Percentiles rank a stretch among this genome's conserved stretches.
These are phyloP conservation scores for Esox lucius DNA, from an alignment of 2,797 vertebrate species.

Conservation along the genomic window DNA sequence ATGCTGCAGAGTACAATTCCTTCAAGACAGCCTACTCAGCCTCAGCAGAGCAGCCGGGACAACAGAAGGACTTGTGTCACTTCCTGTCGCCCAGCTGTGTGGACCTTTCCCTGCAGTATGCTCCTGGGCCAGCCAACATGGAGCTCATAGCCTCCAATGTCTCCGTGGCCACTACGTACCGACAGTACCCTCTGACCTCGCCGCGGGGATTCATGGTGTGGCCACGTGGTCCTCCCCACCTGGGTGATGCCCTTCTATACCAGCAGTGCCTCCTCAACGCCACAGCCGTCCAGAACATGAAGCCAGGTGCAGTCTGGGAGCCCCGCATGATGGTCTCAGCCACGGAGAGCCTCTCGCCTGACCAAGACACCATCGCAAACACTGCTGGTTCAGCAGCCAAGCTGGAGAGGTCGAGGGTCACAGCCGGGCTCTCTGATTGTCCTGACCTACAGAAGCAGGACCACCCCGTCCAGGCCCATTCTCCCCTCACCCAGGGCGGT, in stretches of 20 bases:
- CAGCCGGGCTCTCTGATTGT: slow-evolving; percentile 53
- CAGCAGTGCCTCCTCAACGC: slow-evolving; percentile 93
- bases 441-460: slow-evolving; percentile 67
- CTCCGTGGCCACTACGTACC: slow-evolving; percentile 92
- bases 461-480: slow-evolving; percentile 36
- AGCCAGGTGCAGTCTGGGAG: slow-evolving; percentile 86
- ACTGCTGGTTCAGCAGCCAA: slow-evolving; percentile 66
- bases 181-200: slow-evolving; percentile 86
- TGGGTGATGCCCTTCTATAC: slow-evolving; percentile 90
- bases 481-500: slow-evolving; percentile 57
- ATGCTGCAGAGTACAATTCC: slow-evolving; percentile 84
- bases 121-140: slow-evolving; percentile 80
- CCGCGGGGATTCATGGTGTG: slow-evolving; percentile 84
- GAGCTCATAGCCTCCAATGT: slow-evolving; percentile 97
- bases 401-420: slow-evolving; percentile 76
- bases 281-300: slow-evolving; percentile 87
- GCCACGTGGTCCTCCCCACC: slow-evolving; percentile 84
- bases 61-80: slow-evolving; percentile 81
- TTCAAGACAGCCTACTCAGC: slow-evolving; percentile 85
- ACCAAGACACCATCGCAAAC: slow-evolving; percentile 65
- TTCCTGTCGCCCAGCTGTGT: slow-evolving; percentile 84
- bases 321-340: slow-evolving; percentile 70
- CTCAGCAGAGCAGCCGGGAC: slow-evolving; percentile 71
- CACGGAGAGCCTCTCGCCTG: slow-evolving; percentile 76
- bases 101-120: slow-evolving; percentile 89